Evolutionary conservation across 2,888 invertebrate genomes (phyloP).

Genomic region (Neoitamus cyanurus): DNA sequence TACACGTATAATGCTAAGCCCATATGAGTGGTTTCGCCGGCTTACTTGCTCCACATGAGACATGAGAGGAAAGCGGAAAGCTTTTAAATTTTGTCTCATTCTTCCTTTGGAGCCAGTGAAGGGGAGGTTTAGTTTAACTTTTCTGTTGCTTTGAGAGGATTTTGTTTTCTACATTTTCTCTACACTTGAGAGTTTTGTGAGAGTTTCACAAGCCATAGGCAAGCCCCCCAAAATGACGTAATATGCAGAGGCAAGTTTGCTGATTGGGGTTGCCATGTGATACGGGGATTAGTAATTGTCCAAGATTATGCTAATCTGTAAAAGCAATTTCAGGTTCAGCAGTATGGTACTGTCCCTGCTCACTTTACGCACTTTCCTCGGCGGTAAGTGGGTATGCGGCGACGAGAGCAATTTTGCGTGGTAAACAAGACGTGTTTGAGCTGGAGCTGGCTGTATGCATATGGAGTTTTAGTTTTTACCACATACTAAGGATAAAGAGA

Average conservation of each 20-base stretch:
- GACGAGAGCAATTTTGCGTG: background rate
- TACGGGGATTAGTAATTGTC: background rate
- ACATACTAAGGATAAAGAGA: too few species aligned
- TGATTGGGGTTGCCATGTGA: background rate
- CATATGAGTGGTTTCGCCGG: background rate
- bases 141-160: background rate
- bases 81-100: background rate
- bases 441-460: too few species aligned
- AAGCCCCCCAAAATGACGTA: background rate
- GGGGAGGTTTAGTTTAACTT: background rate
- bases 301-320: background rate
- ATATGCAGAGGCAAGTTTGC: background rate
- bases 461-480: too few species aligned
- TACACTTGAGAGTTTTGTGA: background rate
- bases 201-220: background rate
- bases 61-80: too few species aligned
- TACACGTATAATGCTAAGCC: background rate
- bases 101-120: background rate
- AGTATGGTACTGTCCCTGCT: background rate
- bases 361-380: background rate
- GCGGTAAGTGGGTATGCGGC: background rate
- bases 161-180: background rate
- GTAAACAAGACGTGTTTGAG: background rate
- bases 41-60: background rate
- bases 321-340: background rate